These are phyloP conservation scores for Crypturellus undulatus DNA, from an alignment of 2,113 vertebrate species.

Conservation along the genomic window DNA sequence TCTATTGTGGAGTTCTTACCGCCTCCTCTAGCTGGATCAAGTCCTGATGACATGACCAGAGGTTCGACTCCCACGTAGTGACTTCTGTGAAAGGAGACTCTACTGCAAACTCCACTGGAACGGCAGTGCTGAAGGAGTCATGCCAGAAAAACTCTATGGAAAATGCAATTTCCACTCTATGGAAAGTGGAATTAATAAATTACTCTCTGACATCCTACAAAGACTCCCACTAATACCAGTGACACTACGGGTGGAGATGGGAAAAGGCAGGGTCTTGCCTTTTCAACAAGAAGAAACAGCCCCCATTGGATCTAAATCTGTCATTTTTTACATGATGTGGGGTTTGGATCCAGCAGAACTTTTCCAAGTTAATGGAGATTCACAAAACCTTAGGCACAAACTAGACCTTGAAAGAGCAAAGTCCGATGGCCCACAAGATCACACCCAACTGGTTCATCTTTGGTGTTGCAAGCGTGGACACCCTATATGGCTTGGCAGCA, in stretches of 20 bases:
- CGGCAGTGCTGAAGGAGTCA: background rate
- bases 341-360: background rate
- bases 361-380: background rate
- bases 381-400: background rate
- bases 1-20: background rate
- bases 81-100: background rate
- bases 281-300: background rate
- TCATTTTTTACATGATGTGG: background rate
- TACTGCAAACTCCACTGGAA: fast-evolving
- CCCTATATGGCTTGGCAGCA: background rate
- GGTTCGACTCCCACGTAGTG: background rate
- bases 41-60: background rate
- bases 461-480: background rate
- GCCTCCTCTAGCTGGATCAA: background rate
- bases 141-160: background rate
- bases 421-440: background rate
- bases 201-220: background rate
- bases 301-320: background rate
- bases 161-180: background rate
- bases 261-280: background rate
- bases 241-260: background rate
- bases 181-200: background rate
- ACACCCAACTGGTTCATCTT: background rate
- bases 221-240: background rate
- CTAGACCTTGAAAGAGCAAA: background rate